Conservation (phyloP, 2,113 vertebrate species). For the Oxygymnocypris stewartii region DNA sequence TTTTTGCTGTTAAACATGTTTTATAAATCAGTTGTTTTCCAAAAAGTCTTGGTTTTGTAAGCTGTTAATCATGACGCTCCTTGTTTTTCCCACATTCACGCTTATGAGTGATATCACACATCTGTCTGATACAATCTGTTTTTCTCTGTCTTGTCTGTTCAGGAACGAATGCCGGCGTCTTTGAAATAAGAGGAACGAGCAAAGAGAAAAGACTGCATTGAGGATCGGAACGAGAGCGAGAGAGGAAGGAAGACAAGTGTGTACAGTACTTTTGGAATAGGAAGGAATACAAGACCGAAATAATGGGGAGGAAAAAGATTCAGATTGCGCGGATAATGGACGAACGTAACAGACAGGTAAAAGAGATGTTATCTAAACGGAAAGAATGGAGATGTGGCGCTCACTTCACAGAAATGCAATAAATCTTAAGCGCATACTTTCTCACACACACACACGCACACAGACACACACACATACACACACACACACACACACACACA, state of each 20-base stretch:
- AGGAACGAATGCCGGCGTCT: constrained; percentile 91
- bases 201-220: constrained; percentile 69
- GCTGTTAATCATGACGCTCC: not conserved
- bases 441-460: not conserved
- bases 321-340: constrained; percentile 99
- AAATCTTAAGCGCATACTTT: not conserved
- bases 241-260: constrained; percentile 20
- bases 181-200: constrained; percentile 91
- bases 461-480: not conserved
- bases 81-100: not conserved
- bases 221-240: constrained; percentile 34
- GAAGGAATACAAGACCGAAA: constrained; percentile 91
- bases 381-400: not conserved
- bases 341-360: constrained; percentile 99
- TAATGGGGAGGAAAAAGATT: constrained; percentile 99
- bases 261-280: constrained; percentile 84
- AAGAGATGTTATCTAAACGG: not conserved
- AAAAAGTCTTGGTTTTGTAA: not conserved
- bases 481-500: no score
- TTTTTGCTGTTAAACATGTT: not conserved
- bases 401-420: constrained; percentile 12
- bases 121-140: constrained; percentile 41
- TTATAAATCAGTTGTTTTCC: constrained; percentile 8
- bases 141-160: constrained; percentile 67
- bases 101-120: not conserved